Conservation (phyloP, 2,113 vertebrate genomes). For the Aegithalos caudatus region DNA sequence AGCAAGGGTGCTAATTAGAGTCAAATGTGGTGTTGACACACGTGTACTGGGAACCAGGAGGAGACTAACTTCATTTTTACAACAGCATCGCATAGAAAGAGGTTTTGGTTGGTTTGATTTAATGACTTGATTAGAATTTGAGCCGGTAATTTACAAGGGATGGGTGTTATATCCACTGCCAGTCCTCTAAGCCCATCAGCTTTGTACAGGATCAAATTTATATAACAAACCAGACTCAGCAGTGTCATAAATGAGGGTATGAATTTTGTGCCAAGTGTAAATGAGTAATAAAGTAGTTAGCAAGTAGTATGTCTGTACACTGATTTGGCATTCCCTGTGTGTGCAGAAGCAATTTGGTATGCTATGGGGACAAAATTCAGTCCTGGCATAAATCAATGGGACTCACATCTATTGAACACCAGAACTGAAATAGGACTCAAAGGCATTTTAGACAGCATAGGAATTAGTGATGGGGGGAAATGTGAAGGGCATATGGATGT, state of each 20-base stretch:
- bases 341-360: slow-evolving; percentile 36
- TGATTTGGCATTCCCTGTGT: slow-evolving; percentile 11
- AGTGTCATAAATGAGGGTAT: not conserved
- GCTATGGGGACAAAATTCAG: slow-evolving; percentile 7
- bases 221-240: not conserved
- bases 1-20: not conserved
- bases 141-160: not conserved
- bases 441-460: not conserved
- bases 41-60: not conserved
- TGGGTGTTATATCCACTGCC: not conserved
- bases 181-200: not conserved
- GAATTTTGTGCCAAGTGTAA: not conserved
- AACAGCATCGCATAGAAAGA: not conserved
- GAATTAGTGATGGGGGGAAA: not conserved
- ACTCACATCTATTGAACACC: slow-evolving; percentile 25
- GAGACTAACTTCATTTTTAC: not conserved
- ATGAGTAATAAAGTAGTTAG: not conserved
- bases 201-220: not conserved
- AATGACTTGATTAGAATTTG: not conserved
- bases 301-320: not conserved
- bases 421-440: not conserved
- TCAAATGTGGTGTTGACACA: not conserved
- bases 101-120: slow-evolving; percentile 8
- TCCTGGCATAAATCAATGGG: slow-evolving; percentile 41
- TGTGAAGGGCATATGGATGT: not conserved